A percentile compares a stretch with the other conserved stretches of the same genome.
Conservation (phyloP, 2,797 vertebrate genomes). For the Pseudochaenichthys georgianus region DNA sequence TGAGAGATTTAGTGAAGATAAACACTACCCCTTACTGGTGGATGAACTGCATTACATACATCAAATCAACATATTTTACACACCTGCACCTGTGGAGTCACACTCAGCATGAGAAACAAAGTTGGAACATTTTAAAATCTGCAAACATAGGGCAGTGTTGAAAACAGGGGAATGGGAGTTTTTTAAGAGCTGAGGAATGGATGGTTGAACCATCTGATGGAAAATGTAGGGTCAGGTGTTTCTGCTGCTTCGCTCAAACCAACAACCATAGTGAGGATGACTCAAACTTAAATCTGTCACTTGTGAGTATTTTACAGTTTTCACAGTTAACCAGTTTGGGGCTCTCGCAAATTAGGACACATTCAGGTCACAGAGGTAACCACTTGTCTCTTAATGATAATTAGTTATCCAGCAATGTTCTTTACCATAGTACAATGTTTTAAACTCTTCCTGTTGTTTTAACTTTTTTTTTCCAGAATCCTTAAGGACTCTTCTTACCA, state of each 20-base stretch:
- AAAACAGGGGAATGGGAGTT: neutral
- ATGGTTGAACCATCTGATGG: neutral
- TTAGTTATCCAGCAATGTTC: neutral
- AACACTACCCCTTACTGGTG: slow-evolving; percentile 4
- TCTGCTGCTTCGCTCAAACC: neutral
- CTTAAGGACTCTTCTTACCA: neutral
- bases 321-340: neutral
- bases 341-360: no score
- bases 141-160: neutral
- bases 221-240: neutral
- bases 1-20: neutral
- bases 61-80: neutral
- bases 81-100: neutral
- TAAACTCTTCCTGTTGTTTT: neutral
- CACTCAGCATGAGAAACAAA: no score
- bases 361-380: no score
- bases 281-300: no score
- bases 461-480: neutral
- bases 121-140: no score
- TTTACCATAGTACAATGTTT: no score
- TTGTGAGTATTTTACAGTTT: no score
- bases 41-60: neutral
- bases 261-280: neutral
- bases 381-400: neutral
- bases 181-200: neutral